These are phyloP conservation scores for Thereva unica DNA, from an alignment of 2,888 invertebrate genomes.

Conservation along the genomic window DNA sequence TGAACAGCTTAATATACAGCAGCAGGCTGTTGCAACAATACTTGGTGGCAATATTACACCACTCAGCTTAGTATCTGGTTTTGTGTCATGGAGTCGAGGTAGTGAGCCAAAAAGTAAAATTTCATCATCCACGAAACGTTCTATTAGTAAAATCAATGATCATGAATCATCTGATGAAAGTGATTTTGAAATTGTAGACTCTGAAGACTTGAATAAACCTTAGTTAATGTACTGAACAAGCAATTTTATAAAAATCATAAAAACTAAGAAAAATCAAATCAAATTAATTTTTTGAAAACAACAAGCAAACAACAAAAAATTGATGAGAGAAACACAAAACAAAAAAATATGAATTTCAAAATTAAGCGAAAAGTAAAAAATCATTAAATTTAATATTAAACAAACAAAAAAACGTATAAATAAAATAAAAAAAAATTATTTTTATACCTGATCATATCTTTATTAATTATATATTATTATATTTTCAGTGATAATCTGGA, in stretches of 20 bases:
- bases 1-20: constrained; percentile 43
- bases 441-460: constrained; percentile 29
- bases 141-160: background rate
- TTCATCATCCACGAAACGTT: background rate
- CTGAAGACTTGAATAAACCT: constrained; percentile 49
- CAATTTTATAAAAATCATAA: too few relatives aligned
- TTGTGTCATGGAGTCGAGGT: constrained; percentile 49
- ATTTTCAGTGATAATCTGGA: constrained; percentile 22
- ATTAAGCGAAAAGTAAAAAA: constrained; percentile 10
- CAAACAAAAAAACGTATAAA: background rate
- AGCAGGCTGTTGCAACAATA: constrained; percentile 43
- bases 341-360: constrained; percentile 10
- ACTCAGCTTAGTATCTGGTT: constrained; percentile 50
- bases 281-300: background rate
- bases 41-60: constrained; percentile 39
- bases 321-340: constrained; percentile 1
- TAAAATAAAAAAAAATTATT: constrained; percentile 12
- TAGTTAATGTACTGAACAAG: constrained; percentile 25
- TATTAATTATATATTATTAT: too few relatives aligned
- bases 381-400: constrained; percentile 3
- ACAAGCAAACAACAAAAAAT: constrained; percentile 9
- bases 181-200: constrained; percentile 56
- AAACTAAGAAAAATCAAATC: too few relatives aligned
- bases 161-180: constrained; percentile 53
- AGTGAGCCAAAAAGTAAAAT: constrained; percentile 19